Base-by-base conservation (phyloP, 2,113 vertebrate genomes). In the Kryptolebias marmoratus region DNA sequence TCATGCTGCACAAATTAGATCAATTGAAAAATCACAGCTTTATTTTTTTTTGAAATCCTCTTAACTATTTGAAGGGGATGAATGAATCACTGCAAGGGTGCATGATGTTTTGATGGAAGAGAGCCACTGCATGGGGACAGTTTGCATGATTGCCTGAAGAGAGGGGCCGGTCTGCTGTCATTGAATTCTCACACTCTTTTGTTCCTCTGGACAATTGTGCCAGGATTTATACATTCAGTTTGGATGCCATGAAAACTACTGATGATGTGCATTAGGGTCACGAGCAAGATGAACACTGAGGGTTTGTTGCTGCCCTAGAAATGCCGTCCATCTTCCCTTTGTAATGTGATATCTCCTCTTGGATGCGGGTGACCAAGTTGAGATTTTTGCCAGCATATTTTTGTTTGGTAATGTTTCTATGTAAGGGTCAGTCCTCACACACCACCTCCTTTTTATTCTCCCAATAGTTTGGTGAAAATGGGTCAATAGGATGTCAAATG, bases 401-500 rank as follows among this genome's bases (percentile, higher is more conserved):
- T 11, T 63, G 48, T 66, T 56, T 64, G 11, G 56, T 10, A 16
- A n/a, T 42, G 47, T 63, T 31, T 57, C 8, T 77, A 58, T 27
- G 55, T 68, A 49, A 30, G 61, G 57, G 18, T 73, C 69, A 77
- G 15, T 76, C 80, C 84, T 83, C 68, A 70, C 72, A 76, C 75
- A 67, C 48, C 77, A 62, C 66, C 31, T 69, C n/a, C 50, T 53
- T n/a, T 52, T 77, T 77, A 60, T 71, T 84, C 89, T 88, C 83
- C 83, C 80, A 80, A 91, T 88, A 85, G 84, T 87, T 82, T 75
- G 69, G 50, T 82, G 72, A 80, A 94, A 93, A 82, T 93, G 89
- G 92, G 93, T 94, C 93, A 91, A 77, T 89, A 70, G 81, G 86
- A 93, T 92, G 92, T 94, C 91, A 92, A 90, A 92, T 92, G 88